Conservation (phyloP, 2,888 invertebrate genomes). For the Bellardia pandia region DNA sequence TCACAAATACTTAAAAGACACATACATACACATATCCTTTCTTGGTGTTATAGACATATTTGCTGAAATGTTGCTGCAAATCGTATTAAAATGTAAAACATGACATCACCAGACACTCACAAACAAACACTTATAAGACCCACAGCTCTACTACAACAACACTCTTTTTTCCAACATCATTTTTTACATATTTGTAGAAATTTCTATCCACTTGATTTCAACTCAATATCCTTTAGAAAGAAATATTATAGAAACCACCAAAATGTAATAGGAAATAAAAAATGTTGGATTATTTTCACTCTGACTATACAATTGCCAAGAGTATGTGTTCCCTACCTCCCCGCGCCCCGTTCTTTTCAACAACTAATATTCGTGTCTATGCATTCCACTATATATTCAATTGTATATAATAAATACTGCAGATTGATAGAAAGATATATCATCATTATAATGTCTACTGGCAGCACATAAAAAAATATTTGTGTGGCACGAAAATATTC, state of each 20-base stretch:
- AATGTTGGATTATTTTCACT: neutral
- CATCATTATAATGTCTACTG: slow-evolving; percentile 43
- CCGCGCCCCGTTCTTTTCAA: neutral
- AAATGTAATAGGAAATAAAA: slow-evolving; percentile 24
- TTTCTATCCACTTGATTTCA: slow-evolving; percentile 58
- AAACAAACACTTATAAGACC: neutral
- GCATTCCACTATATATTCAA: neutral
- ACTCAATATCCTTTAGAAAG: slow-evolving; percentile 64
- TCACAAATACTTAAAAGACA: slow-evolving; percentile 31
- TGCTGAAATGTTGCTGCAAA: slow-evolving; percentile 61
- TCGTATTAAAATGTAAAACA: slow-evolving; percentile 71
- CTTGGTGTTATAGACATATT: neutral
- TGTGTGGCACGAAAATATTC: slow-evolving; percentile 19
- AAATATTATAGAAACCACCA: slow-evolving; percentile 48
- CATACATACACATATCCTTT: neutral
- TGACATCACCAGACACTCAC: slow-evolving; percentile 60
- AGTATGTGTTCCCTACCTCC: neutral
- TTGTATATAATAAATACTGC: slow-evolving; percentile 14
- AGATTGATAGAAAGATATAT: slow-evolving; percentile 26
- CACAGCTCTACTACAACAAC: neutral
- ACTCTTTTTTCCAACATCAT: slow-evolving; percentile 7
- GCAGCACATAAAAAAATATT: slow-evolving; percentile 17
- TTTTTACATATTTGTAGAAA: slow-evolving; percentile 4
- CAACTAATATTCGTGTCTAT: neutral
- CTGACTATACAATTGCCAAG: neutral